Base-by-base conservation (phyloP, 1,140 invertebrate genomes). In the Dreissena polymorpha region DNA sequence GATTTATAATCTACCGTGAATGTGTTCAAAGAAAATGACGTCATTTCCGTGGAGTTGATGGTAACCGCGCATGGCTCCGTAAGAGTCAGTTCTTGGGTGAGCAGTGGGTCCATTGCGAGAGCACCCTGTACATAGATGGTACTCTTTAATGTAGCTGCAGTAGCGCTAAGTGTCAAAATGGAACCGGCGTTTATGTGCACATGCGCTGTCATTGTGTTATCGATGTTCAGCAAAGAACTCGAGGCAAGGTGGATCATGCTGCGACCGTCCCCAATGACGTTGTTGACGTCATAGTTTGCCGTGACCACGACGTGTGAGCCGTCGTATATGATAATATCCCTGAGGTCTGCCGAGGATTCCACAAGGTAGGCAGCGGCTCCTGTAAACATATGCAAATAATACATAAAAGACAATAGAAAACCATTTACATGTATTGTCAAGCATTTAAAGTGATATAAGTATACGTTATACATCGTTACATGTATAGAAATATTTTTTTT, bases 301-400 rank as follows among this genome's bases (percentile, higher is more conserved):
- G 65, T 73, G 0, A 88, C 12, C 5, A 86, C 83, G 8, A 89
- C 27, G 55, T 88, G 86, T 49, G 85, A 88, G 29, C 83, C 79
- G 64, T 86, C 84, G 14, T 78, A 75, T 7, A 89, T 75, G 18
- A 84, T 51, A 60, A 88, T 84, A n/a, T 84, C 65, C 55, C 75
- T 81, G 18, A 88, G 51, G 25, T 84, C 64, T 25, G 14, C n/a
- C 5, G 82, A 68, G 16, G 60, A 27, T 21, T 87, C 84, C 23
- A 23, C 55, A 14, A 88, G 53, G 83, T 86, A 89, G 21, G 85
- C 85, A 29, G 85, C 85, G n/a, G 71, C 86, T 12, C 88, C 88
- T 89, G 72, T 29, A 23, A 70, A 39, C 14, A 71, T 68, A 53
- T 51, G 39, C 8, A 39, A 39, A 39, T 8, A 39, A 39, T 39